Evolutionary conservation across 2,113 vertebrate genomes (phyloP).

Genomic region (Oncorhynchus masou): DNA sequence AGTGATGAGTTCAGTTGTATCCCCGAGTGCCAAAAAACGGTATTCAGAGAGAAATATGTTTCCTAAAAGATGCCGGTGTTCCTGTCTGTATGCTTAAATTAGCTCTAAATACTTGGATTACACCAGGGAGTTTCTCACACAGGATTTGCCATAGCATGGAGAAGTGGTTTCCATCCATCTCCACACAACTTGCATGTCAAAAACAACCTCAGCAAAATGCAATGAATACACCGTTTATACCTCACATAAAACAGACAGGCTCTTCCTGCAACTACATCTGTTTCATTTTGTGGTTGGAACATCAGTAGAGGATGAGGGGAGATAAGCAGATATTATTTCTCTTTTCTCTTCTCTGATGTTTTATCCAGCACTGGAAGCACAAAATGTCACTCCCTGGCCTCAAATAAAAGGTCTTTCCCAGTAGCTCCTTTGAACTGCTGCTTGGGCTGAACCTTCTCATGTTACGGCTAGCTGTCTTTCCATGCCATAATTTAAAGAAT

Average conservation of each 20-base stretch:
- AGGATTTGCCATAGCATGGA: constrained; percentile 7
- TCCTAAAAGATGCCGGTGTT: constrained; percentile 6
- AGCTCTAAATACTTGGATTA: constrained; percentile 31
- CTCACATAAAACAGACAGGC: constrained; percentile 2
- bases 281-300: constrained; percentile 21
- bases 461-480: constrained; percentile 37
- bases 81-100: constrained; percentile 14
- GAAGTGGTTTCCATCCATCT: constrained; percentile 12
- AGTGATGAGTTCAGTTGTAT: constrained; percentile 1
- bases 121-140: not conserved
- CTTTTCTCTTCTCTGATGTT: constrained; percentile 31
- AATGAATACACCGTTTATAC: not conserved
- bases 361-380: constrained; percentile 24
- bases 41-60: not conserved
- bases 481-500: constrained; percentile 32
- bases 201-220: constrained; percentile 22
- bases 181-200: constrained; percentile 19
- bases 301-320: constrained; percentile 3
- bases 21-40: not conserved
- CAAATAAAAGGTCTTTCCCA: constrained; percentile 38
- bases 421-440: constrained; percentile 45
- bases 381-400: constrained; percentile 48
- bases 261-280: constrained; percentile 19
- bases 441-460: constrained; percentile 31
- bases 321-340: constrained; percentile 13